Evolutionary conservation across 2,888 invertebrate genomes (phyloP).

Genomic region (Cyclophora punctaria): DNA sequence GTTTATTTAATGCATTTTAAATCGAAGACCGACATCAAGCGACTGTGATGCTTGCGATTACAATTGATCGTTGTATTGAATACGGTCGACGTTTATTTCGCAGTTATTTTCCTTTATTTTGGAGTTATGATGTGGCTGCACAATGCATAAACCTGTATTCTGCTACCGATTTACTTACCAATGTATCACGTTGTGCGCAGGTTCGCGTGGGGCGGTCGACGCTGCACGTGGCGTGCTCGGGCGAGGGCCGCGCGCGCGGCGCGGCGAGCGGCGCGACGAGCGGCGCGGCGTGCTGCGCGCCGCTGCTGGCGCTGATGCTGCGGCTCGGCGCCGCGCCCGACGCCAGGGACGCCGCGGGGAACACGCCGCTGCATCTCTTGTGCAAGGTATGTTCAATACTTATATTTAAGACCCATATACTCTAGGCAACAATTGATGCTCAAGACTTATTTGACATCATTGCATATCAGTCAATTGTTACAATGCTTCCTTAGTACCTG

Average conservation of each 20-base stretch:
- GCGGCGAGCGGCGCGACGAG: constrained; percentile 84
- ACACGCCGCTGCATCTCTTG: constrained; percentile 91
- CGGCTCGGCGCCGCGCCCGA: constrained; percentile 89
- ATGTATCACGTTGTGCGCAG: constrained; percentile 24
- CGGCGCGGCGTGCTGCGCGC: constrained; percentile 70
- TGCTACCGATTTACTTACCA: too few species aligned
- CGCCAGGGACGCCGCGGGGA: constrained; percentile 86
- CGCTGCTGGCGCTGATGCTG: constrained; percentile 80
- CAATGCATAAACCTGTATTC: too few species aligned
- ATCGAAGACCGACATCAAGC: too few species aligned
- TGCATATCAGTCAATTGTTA: too few species aligned
- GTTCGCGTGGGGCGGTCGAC: constrained; percentile 81
- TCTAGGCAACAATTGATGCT: too few species aligned
- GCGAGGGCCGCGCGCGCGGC: constrained; percentile 75
- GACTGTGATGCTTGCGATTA: background rate
- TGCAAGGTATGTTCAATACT: constrained; percentile 72
- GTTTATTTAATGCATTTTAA: too few species aligned
- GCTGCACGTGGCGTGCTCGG: constrained; percentile 89
- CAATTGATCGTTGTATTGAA: background rate
- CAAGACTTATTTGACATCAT: too few species aligned
- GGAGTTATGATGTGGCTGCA: too few species aligned
- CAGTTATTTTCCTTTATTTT: too few species aligned
- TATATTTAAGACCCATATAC: too few species aligned
- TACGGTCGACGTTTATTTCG: too few species aligned
- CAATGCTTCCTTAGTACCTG: too few species aligned